phyloP scores from a whole-genome alignment of 2,888 invertebrate species.

The Cheilosia scutellata region DNA sequence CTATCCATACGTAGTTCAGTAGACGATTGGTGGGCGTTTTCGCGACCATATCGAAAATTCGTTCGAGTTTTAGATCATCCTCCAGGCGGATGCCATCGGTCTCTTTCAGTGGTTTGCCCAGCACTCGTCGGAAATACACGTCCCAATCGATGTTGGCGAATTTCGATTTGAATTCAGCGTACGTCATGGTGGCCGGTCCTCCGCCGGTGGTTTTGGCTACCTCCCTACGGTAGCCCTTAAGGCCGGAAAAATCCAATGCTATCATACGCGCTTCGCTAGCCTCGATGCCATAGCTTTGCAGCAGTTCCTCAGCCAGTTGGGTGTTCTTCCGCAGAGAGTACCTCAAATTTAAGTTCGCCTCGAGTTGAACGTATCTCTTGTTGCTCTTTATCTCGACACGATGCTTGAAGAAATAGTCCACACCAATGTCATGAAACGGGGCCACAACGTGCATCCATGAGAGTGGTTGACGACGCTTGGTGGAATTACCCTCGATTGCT shows the following conservation, averaged over 20 bases:
- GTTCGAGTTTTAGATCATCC: constrained; percentile 79
- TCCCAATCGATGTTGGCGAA: constrained; percentile 81
- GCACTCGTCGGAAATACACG: constrained; percentile 79
- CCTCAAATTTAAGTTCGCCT: constrained; percentile 78
- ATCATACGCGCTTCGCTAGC: constrained; percentile 80
- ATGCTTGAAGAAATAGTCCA: constrained; percentile 80
- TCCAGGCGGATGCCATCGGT: constrained; percentile 79
- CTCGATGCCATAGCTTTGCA: constrained; percentile 79
- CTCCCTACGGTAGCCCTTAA: constrained; percentile 81
- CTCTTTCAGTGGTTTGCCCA: constrained; percentile 79
- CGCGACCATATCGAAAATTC: constrained; percentile 80
- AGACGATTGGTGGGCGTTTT: constrained; percentile 79
- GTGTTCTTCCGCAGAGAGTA: constrained; percentile 81
- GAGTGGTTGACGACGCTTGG: constrained; percentile 76
- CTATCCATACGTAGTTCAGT: constrained; percentile 82
- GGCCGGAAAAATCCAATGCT: constrained; percentile 81
- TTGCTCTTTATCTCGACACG: constrained; percentile 81
- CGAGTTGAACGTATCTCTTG: constrained; percentile 79
- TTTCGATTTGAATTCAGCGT: constrained; percentile 78
- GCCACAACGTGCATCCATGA: constrained; percentile 80
- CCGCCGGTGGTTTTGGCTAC: constrained; percentile 77
- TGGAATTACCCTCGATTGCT: constrained; percentile 78
- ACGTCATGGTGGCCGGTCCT: constrained; percentile 74
- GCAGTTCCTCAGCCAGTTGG: constrained; percentile 79
- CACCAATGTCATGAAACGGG: constrained; percentile 81